Evolutionary conservation across 2,888 invertebrate genomes (phyloP), one percentile per base, ranked within the genome.

Genomic region (Apamea epomidion): DNA sequence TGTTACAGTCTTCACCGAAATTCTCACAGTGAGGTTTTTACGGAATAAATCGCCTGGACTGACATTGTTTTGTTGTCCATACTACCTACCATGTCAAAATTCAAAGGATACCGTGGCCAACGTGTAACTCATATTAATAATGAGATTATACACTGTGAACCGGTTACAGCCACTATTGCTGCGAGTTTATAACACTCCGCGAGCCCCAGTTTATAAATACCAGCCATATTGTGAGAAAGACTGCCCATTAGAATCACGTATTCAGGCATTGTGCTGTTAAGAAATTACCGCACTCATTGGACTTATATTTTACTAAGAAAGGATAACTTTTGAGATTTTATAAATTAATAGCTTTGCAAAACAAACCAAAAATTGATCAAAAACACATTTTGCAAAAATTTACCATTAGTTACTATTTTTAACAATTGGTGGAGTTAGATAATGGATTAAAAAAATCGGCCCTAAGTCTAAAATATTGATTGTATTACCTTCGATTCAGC

Each of bases 201-300:
- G 85, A 88, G 80, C 51, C 88, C 86, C 76, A 87, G 92, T 92
- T 93, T 94, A 93, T 94, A 94, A 94, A 94, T 93, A 94, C 87
- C 82, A 71, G 18, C 85, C 89, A 84, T 91, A 92, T 91, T 92
- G 92, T 92, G 88, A 90, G 92, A 91, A 92, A 91, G 89, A 90
- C 91, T 91, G 90, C 90, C 89, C 89, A 90, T 91, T 90, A 89
- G 84, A 87, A 87, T 85, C 91, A 89, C 89, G 90, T 91, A 91
- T 90, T 83, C 86, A 90, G 86, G 87, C 87, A 91, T 91, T 92
- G 92, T 92, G 83, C 74, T 86, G 79, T 72, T 73, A 82, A 78
- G 79, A 74, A 83, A 84, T 80, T 76, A 77, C 80, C 54, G 79
- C 60, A 73, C 76, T 86, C 83, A 78, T 81, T 76, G 76, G 76